Evolutionary conservation across 2,113 vertebrate genomes (phyloP).

Genomic region (Machaerirhynchus nigripectus): DNA sequence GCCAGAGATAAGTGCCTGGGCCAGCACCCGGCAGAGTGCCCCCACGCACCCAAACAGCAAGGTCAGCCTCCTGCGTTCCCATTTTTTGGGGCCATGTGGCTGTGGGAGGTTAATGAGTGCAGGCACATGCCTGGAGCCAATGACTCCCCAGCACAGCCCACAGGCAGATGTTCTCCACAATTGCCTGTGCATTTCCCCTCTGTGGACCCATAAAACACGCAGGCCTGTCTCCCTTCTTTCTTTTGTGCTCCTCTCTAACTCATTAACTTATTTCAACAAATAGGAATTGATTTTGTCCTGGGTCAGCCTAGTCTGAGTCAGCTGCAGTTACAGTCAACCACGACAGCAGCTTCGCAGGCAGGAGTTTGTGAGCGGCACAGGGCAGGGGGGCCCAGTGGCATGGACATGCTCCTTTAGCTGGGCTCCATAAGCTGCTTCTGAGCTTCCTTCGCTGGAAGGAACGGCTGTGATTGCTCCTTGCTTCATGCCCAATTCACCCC

Average conservation of each 20-base stretch:
- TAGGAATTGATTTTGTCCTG: neutral
- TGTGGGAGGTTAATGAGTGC: neutral
- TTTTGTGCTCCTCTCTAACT: neutral
- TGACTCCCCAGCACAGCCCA: neutral
- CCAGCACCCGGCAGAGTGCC: neutral
- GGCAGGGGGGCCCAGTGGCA: neutral
- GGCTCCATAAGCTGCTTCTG: neutral
- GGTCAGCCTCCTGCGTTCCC: neutral
- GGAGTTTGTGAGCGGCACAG: fast-evolving
- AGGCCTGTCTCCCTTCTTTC: neutral
- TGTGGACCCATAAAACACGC: neutral
- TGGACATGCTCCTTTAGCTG: fast-evolving
- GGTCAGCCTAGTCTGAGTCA: neutral
- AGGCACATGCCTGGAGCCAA: fast-evolving
- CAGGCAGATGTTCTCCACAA: neutral
- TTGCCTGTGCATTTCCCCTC: neutral
- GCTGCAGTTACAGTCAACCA: neutral
- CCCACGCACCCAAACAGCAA: fast-evolving
- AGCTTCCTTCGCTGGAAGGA: neutral
- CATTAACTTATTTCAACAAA: neutral
- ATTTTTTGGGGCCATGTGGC: neutral
- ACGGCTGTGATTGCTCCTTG: fast-evolving
- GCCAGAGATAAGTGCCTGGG: neutral
- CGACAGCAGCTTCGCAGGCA: neutral
- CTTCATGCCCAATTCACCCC: fast-evolving